These are phyloP conservation scores for Xanthorhoe designata DNA, from an alignment of 2,888 invertebrate genomes.

Conservation along the genomic window DNA sequence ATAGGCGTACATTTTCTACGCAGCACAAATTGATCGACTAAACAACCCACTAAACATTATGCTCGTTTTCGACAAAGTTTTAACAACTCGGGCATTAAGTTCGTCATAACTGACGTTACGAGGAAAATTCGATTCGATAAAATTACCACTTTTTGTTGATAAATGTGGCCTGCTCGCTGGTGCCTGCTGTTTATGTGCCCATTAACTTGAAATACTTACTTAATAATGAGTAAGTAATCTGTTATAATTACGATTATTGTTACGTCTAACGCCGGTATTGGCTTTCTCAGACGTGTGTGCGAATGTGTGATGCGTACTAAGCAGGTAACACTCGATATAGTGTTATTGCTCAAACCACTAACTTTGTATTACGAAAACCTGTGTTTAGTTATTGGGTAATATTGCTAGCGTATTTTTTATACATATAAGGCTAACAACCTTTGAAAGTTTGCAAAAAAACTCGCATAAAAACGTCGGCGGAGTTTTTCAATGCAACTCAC, in stretches of 20 bases:
- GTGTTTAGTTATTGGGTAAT: conserved; percentile 1
- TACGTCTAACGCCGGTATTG: conserved; percentile 52
- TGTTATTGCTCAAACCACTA: conserved; percentile 1
- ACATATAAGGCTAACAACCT: neutral
- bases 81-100: conserved; percentile 63
- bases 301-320: conserved; percentile 18
- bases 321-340: conserved; percentile 9
- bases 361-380: neutral
- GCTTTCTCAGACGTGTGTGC: conserved; percentile 11
- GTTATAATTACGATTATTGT: conserved; percentile 74
- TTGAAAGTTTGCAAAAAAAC: neutral
- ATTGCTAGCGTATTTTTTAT: neutral
- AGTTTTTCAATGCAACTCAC: conserved; percentile 21
- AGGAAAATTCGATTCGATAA: conserved; percentile 73
- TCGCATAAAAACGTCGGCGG: neutral
- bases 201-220: conserved; percentile 81
- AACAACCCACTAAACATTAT: conserved; percentile 55
- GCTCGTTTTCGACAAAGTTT: conserved; percentile 58
- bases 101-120: conserved; percentile 66
- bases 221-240: conserved; percentile 82
- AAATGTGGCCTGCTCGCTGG: conserved; percentile 67
- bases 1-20: conserved; percentile 42
- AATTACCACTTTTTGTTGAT: conserved; percentile 83
- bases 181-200: conserved; percentile 80
- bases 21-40: conserved; percentile 55